A percentile compares a stretch with the other conserved stretches of the same genome.
Evolutionary conservation across 2,797 vertebrate species (phyloP).

Genomic region (Gymnoscopelus microlampas): DNA sequence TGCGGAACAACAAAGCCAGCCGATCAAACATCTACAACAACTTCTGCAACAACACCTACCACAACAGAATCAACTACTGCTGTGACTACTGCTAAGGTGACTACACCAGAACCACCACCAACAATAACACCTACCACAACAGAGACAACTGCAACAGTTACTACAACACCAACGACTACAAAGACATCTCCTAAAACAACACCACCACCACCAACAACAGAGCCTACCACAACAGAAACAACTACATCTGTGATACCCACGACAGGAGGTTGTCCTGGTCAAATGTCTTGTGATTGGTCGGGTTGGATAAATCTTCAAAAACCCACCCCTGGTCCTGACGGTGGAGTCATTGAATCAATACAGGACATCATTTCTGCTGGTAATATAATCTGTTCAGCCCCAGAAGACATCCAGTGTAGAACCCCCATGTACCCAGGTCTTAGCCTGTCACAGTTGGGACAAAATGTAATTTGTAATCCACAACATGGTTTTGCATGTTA

Average conservation of each 20-base stretch:
- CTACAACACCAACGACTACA: constrained; percentile 3
- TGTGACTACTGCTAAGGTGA: background rate
- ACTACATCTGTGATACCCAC: background rate
- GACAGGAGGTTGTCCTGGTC: constrained; percentile 3
- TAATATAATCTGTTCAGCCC: constrained; percentile 15
- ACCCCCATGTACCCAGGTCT: constrained; percentile 1
- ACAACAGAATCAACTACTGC: background rate
- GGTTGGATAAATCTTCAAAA: constrained; percentile 14
- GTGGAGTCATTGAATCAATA: constrained; percentile 27
- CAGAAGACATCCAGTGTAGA: constrained; percentile 14
- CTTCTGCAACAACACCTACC: background rate
- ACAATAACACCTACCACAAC: background rate
- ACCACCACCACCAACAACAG: background rate
- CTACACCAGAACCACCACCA: background rate
- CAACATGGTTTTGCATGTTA: constrained; percentile 7
- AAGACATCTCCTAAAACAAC: background rate
- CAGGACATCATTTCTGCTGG: constrained; percentile 16
- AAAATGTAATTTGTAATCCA: constrained; percentile 2
- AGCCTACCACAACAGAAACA: background rate
- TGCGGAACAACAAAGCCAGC: background rate
- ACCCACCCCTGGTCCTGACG: constrained; percentile 17
- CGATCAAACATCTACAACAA: background rate
- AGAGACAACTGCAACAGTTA: background rate
- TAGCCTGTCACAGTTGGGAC: constrained; percentile 18
- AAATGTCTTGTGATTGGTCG: constrained; percentile 19